Base-by-base conservation (phyloP, 1,140 invertebrate species). In the Drosophila gunungcola region DNA sequence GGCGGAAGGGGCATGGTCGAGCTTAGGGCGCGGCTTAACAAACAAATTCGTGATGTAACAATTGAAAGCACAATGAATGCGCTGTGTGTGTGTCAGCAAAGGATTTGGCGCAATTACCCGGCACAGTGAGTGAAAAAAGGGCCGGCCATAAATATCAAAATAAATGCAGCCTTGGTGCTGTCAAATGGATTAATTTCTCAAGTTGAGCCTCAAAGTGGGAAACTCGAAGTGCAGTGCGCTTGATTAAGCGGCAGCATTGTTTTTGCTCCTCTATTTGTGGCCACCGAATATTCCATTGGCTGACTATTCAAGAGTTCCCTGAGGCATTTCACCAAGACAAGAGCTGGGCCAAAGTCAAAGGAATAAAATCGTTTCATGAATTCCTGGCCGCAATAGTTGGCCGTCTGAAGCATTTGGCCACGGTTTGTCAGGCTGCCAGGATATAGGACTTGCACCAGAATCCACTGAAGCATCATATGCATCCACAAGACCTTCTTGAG, bases 81-180 rank as follows among this genome's bases (percentile, higher is more conserved):
- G 53, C 38, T 76, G 34, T 55, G 32, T 75, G 32, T 38, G 34
- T 76, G 73, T 70, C 73, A 70, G 64, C 74, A 78, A 78, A 77
- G 73, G 74, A 77, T 78, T 78, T 78, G 41, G 25, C 29, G 74
- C 74, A 78, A 78, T 78, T 78, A 77, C 73, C 63, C 54, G 63
- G 45, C 45, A 52, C 55, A 55, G 51, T 38, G 51, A 76, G 73
- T 69, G 73, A 65, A 55, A 75, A 51, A 49, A 57, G 34, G 52
- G 72, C 25, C 32, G n/a, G 45, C 43, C 63, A 69, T 69, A 76
- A 77, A 77, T 77, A 76, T 76, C 49, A 45, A 69, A 77, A 69
- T 77, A 69, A 69, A 77, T 77, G 32, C 43, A 76, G 42, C 73
- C 73, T 54, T 51, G 55, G 46, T 12, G 52, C 54, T 69, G 73